Evolutionary conservation across 1,140 invertebrate genomes (phyloP).

Genomic region (Atta cephalotes): DNA sequence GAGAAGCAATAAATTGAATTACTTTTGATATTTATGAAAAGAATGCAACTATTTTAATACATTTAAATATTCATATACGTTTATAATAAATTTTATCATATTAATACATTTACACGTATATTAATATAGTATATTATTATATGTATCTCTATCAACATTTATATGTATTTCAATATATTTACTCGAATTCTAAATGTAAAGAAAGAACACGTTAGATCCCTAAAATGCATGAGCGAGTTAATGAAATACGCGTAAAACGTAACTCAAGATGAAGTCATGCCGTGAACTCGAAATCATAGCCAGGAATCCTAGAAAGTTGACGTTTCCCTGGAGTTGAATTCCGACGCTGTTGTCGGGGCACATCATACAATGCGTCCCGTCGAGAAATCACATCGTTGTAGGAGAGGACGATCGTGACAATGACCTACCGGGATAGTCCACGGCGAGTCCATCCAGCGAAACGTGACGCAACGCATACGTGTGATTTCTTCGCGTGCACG

Average conservation of each 20-base stretch:
- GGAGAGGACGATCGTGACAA: conserved; percentile 73
- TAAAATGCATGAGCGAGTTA: conserved; percentile 23
- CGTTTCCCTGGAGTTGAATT: neutral
- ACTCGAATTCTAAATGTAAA: conserved; percentile 17
- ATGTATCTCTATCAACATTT: no score
- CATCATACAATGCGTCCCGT: conserved; percentile 1
- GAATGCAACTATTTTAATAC: neutral
- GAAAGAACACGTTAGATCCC: neutral
- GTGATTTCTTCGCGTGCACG: conserved; percentile 64
- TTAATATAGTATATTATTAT: no score
- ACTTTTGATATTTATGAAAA: neutral
- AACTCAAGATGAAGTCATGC: neutral
- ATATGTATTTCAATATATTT: neutral
- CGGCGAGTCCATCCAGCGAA: conserved; percentile 28
- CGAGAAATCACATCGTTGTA: conserved; percentile 47
- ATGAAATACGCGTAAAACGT: neutral
- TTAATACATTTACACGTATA: no score
- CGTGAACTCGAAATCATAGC: neutral
- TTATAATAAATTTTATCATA: neutral
- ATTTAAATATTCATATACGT: neutral
- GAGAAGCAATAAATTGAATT: neutral
- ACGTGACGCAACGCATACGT: conserved; percentile 73
- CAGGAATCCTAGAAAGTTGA: conserved; percentile 24
- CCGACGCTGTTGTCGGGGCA: neutral
- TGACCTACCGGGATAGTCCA: conserved; percentile 73